A percentile compares a stretch with the other conserved stretches of the same genome.
Conservation (phyloP, 2,888 invertebrate species). For the Panzeria rudis region DNA sequence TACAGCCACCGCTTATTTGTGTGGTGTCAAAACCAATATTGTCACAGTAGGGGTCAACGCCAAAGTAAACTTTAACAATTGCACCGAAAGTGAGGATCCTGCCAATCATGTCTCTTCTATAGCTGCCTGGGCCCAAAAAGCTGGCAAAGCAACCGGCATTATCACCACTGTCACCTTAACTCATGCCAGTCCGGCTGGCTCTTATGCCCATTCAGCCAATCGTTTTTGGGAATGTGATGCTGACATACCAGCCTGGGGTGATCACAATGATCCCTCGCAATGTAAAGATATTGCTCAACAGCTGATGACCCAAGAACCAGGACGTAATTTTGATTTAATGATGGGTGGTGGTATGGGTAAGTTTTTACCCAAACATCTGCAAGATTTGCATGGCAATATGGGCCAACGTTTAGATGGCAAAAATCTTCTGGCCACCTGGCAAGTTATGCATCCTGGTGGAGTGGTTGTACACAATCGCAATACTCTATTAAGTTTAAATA, state of each 20-base stretch:
- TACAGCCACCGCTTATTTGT: conserved; percentile 81
- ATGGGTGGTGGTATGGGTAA: conserved; percentile 90
- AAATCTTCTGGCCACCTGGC: conserved; percentile 89
- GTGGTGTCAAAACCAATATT: conserved; percentile 89
- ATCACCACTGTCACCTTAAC: conserved; percentile 92
- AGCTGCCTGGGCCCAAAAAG: conserved; percentile 87
- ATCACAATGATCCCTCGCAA: conserved; percentile 50
- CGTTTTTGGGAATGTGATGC: conserved; percentile 90
- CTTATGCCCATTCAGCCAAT: conserved; percentile 86
- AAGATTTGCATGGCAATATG: conserved; percentile 82
- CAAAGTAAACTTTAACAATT: conserved; percentile 86
- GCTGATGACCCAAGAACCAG: conserved; percentile 87
- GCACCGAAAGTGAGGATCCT: conserved; percentile 85
- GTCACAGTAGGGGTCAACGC: conserved; percentile 89
- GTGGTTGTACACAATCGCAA: conserved; percentile 86
- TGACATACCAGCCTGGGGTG: conserved; percentile 83
- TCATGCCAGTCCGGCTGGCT: conserved; percentile 90
- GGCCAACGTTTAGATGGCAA: conserved; percentile 87
- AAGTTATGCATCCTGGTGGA: conserved; percentile 84
- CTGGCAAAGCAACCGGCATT: conserved; percentile 86
- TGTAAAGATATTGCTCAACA: conserved; percentile 91
- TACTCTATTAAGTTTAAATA: conserved; percentile 85
- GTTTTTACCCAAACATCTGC: conserved; percentile 86
- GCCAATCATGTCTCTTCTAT: conserved; percentile 87
- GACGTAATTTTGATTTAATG: conserved; percentile 89